phyloP scores from a whole-genome alignment of 2,888 invertebrate genomes.

The Lithophane semibrunnea region DNA sequence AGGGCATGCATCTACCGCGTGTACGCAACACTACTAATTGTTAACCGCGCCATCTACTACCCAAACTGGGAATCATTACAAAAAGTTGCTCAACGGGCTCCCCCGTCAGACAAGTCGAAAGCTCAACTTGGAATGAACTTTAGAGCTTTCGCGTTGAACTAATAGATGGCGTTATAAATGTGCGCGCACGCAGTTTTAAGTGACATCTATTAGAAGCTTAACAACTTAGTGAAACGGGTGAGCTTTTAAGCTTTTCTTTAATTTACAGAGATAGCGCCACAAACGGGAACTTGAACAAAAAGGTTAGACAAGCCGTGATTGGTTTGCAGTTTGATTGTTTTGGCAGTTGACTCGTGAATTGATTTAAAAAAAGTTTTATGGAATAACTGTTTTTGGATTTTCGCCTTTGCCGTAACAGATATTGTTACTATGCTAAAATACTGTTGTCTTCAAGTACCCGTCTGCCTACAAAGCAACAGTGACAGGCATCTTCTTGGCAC shows the following conservation, averaged over 20 bases:
- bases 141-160: neutral
- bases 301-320: neutral
- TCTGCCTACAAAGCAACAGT: too few species aligned
- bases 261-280: slow-evolving; percentile 46
- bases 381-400: neutral
- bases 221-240: neutral
- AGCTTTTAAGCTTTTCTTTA: slow-evolving; percentile 9
- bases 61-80: neutral
- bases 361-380: neutral
- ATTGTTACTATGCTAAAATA: neutral
- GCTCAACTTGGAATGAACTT: slow-evolving; percentile 6
- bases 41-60: slow-evolving; percentile 39
- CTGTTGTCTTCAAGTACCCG: neutral
- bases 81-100: neutral
- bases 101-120: neutral
- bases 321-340: neutral
- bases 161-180: slow-evolving; percentile 47
- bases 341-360: neutral
- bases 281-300: neutral
- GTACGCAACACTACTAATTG: slow-evolving; percentile 11
- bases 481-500: too few species aligned
- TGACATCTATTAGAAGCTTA: slow-evolving; percentile 16
- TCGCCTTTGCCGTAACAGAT: neutral
- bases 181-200: slow-evolving; percentile 55
- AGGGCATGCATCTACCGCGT: slow-evolving; percentile 21